Evolutionary conservation across 2,888 invertebrate genomes (phyloP).

Genomic region (Eretmocerus hayati): DNA sequence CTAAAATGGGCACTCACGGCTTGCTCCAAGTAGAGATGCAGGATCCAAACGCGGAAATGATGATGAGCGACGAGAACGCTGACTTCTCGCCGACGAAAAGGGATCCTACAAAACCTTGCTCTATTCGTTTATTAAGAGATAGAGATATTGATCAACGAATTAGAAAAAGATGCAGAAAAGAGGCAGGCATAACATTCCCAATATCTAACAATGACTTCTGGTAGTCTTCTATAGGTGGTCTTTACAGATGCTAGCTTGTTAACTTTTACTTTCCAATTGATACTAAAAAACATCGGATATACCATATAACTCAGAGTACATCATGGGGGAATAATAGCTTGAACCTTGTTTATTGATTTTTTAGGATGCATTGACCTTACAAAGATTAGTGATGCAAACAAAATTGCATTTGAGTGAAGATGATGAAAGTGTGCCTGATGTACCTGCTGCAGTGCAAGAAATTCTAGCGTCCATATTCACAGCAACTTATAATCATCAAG

Average conservation of each 20-base stretch:
- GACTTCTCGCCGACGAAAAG: constrained; percentile 3
- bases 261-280: too few species aligned
- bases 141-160: constrained; percentile 37
- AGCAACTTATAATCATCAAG: constrained; percentile 91
- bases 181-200: constrained; percentile 17
- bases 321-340: neutral
- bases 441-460: constrained; percentile 83
- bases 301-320: neutral
- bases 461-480: constrained; percentile 86
- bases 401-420: constrained; percentile 80
- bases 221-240: too few species aligned
- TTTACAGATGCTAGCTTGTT: too few species aligned
- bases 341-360: constrained; percentile 21
- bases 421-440: constrained; percentile 83
- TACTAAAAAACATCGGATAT: neutral
- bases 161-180: constrained; percentile 34
- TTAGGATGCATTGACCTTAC: constrained; percentile 83
- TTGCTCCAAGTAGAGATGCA: constrained; percentile 19
- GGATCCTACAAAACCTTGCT: constrained; percentile 33
- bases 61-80: constrained; percentile 11
- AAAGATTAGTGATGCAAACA: constrained; percentile 85
- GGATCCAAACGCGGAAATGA: constrained; percentile 20
- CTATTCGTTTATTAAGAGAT: constrained; percentile 37
- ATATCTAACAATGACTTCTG: constrained; percentile 5
- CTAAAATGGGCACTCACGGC: constrained; percentile 1